Conservation (phyloP, 92 coral and sea anemone genomes). For the Bergia puertoricense region DNA sequence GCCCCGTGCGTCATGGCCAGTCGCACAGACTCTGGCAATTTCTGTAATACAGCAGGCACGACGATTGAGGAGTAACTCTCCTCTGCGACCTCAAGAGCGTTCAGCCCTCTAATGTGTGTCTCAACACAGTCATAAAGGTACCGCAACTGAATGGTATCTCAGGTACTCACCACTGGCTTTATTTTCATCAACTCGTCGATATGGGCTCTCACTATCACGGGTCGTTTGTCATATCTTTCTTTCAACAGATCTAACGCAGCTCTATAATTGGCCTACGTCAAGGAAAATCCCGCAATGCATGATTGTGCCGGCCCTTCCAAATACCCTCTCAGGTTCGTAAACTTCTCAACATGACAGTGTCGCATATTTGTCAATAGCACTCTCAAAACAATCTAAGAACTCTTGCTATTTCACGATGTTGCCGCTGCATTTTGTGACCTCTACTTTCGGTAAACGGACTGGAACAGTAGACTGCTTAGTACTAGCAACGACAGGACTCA, state of each 20-base stretch:
- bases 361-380: slow-evolving; percentile 43
- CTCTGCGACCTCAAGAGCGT: slow-evolving; percentile 24
- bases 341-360: slow-evolving; percentile 49
- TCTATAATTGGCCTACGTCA: slow-evolving; percentile 48
- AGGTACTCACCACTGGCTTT: slow-evolving; percentile 1
- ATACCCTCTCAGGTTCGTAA: slow-evolving; percentile 42
- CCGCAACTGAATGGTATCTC: not conserved
- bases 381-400: slow-evolving; percentile 48
- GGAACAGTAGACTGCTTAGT: not conserved
- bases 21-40: slow-evolving; percentile 41
- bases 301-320: slow-evolving; percentile 50
- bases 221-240: slow-evolving; percentile 35
- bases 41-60: slow-evolving; percentile 23
- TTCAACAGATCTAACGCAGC: slow-evolving; percentile 41
- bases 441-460: slow-evolving; percentile 48
- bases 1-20: slow-evolving; percentile 51
- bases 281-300: slow-evolving; percentile 52
- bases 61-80: slow-evolving; percentile 50
- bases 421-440: slow-evolving; percentile 43
- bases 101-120: slow-evolving; percentile 39
- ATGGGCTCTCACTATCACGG: slow-evolving; percentile 45
- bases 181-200: slow-evolving; percentile 47
- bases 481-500: no score
- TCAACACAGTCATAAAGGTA: not conserved
- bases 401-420: slow-evolving; percentile 53